Percentiles rank a stretch among this genome's conserved stretches.
phyloP scores from a whole-genome alignment of 2,113 vertebrate species.

The Motacilla tschutschensis region DNA sequence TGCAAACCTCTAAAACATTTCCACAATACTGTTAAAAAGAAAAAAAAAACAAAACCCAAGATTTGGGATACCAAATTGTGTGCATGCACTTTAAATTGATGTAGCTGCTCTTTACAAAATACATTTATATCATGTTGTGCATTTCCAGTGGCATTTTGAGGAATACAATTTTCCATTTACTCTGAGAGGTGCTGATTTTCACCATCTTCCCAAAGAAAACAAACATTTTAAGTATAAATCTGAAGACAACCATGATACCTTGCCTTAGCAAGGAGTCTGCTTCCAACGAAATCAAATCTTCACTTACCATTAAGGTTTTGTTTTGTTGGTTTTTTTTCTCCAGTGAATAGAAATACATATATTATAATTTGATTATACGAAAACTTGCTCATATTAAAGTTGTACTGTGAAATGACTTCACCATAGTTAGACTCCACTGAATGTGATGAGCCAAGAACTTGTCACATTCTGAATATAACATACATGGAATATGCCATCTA shows the following conservation, averaged over 20 bases:
- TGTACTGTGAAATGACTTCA: constrained; percentile 66
- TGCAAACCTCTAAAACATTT: constrained; percentile 14
- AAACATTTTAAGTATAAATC: constrained; percentile 51
- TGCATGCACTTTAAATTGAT: constrained; percentile 33
- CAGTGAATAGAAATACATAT: constrained; percentile 46
- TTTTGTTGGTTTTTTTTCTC: not conserved
- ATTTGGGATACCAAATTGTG: constrained; percentile 9
- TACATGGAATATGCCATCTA: constrained; percentile 62
- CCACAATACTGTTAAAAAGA: constrained; percentile 9
- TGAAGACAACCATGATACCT: constrained; percentile 39
- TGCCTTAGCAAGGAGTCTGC: constrained; percentile 31
- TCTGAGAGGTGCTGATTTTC: constrained; percentile 42
- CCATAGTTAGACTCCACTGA: constrained; percentile 62
- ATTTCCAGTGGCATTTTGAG: constrained; percentile 54
- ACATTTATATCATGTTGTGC: constrained; percentile 34
- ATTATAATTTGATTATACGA: constrained; percentile 62
- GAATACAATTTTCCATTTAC: constrained; percentile 51
- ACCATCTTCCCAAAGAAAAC: constrained; percentile 46
- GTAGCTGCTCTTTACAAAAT: constrained; percentile 47
- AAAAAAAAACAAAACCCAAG: not conserved
- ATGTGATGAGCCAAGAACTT: constrained; percentile 61
- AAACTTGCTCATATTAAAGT: constrained; percentile 66
- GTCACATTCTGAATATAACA: constrained; percentile 66
- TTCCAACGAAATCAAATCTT: constrained; percentile 50
- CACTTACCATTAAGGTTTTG: constrained; percentile 48